Percentiles rank a stretch among this genome's conserved stretches.
phyloP scores from a whole-genome alignment of 2,888 invertebrate genomes.

The Acholoe squamosa region DNA sequence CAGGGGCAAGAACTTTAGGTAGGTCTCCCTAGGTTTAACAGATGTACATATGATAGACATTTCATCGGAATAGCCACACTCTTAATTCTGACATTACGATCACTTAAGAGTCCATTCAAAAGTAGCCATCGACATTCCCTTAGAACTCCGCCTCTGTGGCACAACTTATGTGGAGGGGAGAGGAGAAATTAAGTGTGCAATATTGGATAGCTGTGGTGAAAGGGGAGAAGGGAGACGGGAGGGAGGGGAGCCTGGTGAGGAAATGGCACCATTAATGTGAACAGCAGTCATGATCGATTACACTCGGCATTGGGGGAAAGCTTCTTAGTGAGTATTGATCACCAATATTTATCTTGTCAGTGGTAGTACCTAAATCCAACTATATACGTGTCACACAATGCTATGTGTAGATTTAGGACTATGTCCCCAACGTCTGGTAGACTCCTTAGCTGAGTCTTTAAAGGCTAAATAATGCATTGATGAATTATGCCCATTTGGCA shows the following conservation, averaged over 20 bases:
- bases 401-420: background rate
- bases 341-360: background rate
- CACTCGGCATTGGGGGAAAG: background rate
- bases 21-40: too few relatives aligned
- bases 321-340: background rate
- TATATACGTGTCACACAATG: background rate
- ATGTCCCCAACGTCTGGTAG: background rate
- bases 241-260: background rate
- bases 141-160: too few relatives aligned
- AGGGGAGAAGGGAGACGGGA: background rate
- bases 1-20: too few relatives aligned
- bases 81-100: too few relatives aligned
- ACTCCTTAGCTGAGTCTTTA: too few relatives aligned
- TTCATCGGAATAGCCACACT: too few relatives aligned
- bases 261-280: slow-evolving; percentile 33
- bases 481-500: too few relatives aligned
- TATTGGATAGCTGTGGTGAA: background rate
- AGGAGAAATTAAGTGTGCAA: background rate
- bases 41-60: too few relatives aligned
- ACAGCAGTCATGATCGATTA: background rate
- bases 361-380: background rate
- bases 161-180: too few relatives aligned
- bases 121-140: too few relatives aligned
- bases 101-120: too few relatives aligned
- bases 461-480: too few relatives aligned